These are phyloP conservation scores for Leptobrachium leishanense DNA, from an alignment of 2,113 vertebrate species.

Conservation along the genomic window DNA sequence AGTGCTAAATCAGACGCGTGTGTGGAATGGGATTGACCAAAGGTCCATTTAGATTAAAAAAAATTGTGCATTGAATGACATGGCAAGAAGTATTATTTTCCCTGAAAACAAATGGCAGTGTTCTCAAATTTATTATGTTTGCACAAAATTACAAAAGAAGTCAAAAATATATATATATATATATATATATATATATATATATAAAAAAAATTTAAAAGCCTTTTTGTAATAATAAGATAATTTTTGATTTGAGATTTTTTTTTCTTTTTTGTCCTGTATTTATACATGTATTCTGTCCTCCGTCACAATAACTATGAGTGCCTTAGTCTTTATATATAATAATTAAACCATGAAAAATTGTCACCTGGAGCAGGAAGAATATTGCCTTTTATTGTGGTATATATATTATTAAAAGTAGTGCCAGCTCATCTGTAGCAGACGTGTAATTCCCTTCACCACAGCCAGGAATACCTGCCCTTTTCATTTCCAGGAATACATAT, in stretches of 20 bases:
- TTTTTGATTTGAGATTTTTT: neutral
- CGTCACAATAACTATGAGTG: conserved; percentile 25
- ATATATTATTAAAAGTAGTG: no score
- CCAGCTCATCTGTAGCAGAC: no score
- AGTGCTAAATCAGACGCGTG: neutral
- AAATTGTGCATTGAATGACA: neutral
- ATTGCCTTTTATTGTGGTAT: no score
- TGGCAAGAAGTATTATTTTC: neutral
- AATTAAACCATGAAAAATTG: conserved; percentile 13
- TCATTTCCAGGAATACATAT: no score
- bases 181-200: no score
- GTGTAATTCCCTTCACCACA: no score
- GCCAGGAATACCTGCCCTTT: no score
- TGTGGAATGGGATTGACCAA: neutral
- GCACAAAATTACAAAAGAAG: neutral
- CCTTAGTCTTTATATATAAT: conserved; percentile 29
- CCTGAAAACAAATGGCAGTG: neutral
- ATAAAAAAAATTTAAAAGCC: no score
- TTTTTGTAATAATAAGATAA: no score
- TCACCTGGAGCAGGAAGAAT: neutral
- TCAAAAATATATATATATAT: no score
- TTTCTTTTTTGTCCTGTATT: neutral
- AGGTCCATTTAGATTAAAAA: neutral
- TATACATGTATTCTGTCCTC: neutral
- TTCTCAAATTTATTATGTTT: neutral